Conservation (phyloP, 1,140 invertebrate genomes). For the Drosophila nigromelanica region DNA sequence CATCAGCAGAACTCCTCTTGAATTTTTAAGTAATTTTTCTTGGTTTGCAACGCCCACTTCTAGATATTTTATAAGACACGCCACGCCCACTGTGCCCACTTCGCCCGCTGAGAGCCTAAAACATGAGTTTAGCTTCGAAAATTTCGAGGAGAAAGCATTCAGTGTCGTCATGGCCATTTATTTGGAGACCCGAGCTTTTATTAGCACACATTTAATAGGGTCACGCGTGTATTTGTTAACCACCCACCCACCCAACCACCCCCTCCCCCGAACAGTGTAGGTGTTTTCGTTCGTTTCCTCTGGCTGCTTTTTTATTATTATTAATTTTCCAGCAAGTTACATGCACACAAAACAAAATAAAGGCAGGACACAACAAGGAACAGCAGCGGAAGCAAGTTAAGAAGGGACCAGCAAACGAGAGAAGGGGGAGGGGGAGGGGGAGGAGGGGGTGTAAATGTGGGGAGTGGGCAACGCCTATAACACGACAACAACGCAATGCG, state of each 20-base stretch:
- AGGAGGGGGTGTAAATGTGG: constrained; percentile 39
- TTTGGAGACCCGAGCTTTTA: constrained; percentile 66
- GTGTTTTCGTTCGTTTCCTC: constrained; percentile 54
- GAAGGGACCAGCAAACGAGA: background rate
- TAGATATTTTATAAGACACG: constrained; percentile 27
- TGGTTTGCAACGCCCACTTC: constrained; percentile 43
- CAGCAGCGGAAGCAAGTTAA: constrained; percentile 26
- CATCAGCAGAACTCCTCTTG: constrained; percentile 48
- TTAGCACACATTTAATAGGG: constrained; percentile 83
- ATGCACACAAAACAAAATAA: constrained; percentile 72
- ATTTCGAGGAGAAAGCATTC: constrained; percentile 22
- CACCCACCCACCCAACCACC: constrained; percentile 14
- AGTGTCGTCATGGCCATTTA: constrained; percentile 55
- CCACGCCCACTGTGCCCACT: background rate
- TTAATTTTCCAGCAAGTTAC: constrained; percentile 81
- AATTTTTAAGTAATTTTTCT: constrained; percentile 77
- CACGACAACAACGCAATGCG: constrained; percentile 61
- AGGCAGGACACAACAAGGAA: constrained; percentile 61
- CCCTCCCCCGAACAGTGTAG: constrained; percentile 20
- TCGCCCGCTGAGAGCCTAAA: background rate
- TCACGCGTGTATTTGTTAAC: constrained; percentile 70
- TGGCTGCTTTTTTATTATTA: constrained; percentile 74
- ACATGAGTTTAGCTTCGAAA: constrained; percentile 40
- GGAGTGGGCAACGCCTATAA: constrained; percentile 29
- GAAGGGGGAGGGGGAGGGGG: constrained; percentile 5